phyloP scores from a whole-genome alignment of 2,888 invertebrate species.

The Campoplex nolae region DNA sequence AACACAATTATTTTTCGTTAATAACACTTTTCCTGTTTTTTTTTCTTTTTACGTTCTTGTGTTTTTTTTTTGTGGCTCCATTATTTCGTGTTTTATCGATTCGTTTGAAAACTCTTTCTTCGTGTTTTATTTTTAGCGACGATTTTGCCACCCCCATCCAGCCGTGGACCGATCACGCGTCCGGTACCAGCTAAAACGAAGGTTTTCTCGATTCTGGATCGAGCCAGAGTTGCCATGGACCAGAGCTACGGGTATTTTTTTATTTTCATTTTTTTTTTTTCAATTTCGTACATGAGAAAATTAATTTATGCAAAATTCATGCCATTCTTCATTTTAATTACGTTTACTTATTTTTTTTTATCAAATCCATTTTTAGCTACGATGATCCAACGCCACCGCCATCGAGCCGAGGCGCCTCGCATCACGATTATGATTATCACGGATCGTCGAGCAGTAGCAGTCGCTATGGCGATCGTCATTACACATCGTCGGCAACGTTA shows the following conservation, averaged over 20 bases:
- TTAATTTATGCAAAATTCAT: neutral
- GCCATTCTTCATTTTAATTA: neutral
- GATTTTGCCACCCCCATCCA: slow-evolving; percentile 84
- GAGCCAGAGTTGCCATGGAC: slow-evolving; percentile 93
- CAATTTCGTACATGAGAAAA: neutral
- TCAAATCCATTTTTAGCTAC: slow-evolving; percentile 75
- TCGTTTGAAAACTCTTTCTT: slow-evolving; percentile 3
- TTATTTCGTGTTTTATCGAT: slow-evolving; percentile 10
- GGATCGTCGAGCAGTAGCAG: slow-evolving; percentile 78
- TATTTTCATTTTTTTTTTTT: too few species aligned
- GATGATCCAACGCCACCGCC: slow-evolving; percentile 74
- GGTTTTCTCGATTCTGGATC: slow-evolving; percentile 93
- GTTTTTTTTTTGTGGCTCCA: too few species aligned
- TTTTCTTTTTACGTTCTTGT: neutral
- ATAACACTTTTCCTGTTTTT: neutral
- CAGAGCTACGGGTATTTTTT: slow-evolving; percentile 88
- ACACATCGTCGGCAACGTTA: slow-evolving; percentile 80
- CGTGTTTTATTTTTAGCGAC: slow-evolving; percentile 75
- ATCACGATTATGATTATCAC: slow-evolving; percentile 84
- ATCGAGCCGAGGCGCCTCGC: slow-evolving; percentile 77
- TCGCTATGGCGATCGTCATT: slow-evolving; percentile 81
- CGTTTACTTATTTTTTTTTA: neutral
- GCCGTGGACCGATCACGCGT: slow-evolving; percentile 83
- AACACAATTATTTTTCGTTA: neutral
- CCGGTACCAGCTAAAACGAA: slow-evolving; percentile 90